A percentile compares a stretch with the other conserved stretches of the same genome.
Evolutionary conservation across 2,888 invertebrate genomes (phyloP).

Genomic region (Heliconius aoede): DNA sequence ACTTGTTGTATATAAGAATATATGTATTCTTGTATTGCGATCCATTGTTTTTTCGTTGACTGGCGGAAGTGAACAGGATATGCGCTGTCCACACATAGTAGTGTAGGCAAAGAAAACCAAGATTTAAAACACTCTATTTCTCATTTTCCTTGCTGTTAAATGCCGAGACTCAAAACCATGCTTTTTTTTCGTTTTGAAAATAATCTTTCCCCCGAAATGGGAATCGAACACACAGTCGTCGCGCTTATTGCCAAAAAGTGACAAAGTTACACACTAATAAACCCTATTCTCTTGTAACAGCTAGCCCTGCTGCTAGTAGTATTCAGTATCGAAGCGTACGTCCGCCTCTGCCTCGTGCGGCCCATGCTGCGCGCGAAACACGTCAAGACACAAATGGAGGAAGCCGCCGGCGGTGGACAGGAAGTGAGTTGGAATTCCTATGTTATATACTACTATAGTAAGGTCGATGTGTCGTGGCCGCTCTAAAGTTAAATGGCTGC

Average conservation of each 20-base stretch:
- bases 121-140: not conserved
- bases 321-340: constrained; percentile 88
- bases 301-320: constrained; percentile 85
- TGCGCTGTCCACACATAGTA: too few relatives aligned
- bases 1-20: too few relatives aligned
- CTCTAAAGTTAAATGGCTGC: not conserved
- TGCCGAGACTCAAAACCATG: too few relatives aligned
- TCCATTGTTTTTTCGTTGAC: too few relatives aligned
- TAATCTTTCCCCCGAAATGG: too few relatives aligned
- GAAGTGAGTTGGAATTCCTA: constrained; percentile 76
- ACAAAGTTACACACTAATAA: too few relatives aligned
- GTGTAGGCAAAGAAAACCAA: not conserved
- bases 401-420: constrained; percentile 89
- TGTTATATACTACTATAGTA: not conserved
- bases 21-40: too few relatives aligned
- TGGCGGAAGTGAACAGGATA: not conserved
- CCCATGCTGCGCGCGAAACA: constrained; percentile 89
- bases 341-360: constrained; percentile 90
- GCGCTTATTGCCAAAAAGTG: too few relatives aligned
- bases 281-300: constrained; percentile 79
- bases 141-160: not conserved
- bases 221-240: too few relatives aligned
- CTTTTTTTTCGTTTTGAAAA: too few relatives aligned
- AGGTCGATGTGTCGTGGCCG: not conserved
- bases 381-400: constrained; percentile 89